Evolutionary conservation across 2,113 vertebrate genomes (phyloP), one percentile per base, ranked within the genome.

Genomic region (Trinectes maculatus): DNA sequence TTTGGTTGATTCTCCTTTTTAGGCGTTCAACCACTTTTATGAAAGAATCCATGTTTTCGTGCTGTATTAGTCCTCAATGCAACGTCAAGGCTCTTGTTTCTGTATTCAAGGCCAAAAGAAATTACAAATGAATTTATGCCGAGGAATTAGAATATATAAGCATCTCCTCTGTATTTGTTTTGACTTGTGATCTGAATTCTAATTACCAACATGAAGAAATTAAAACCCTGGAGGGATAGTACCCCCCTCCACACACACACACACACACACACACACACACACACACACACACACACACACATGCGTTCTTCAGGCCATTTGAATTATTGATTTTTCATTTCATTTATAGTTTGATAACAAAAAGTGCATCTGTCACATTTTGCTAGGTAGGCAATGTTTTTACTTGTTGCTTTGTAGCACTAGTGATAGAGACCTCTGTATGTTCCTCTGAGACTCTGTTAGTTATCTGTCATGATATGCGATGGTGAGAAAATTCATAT

Each of bases 11-110:
- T 82, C 65, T 71, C 70, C 64, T 83, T 39, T 71, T 83, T 43
- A 74, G 68, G 81, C 78, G 60, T 49, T 67, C 55, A 76, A 63
- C 61, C 26, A 74, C 48, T 74, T 74, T 83, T 52, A 68, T 74
- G 39, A 82, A 84, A 80, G 69, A 81, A 53, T 16, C 25, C 42
- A 42, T 33, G 5, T 25, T 63, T 49, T 49, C 73, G 46, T 48
- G 36, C 25, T 70, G 63, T 76, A 77, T 70, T 88, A 69, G 46
- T 80, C 71, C 53, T 73, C 44, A 62, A 56, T 83, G 66, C 42
- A 75, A 60, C 80, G 68, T 85, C n/a, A 59, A 68, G 28, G 25
- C 51, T 33, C 65, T 81, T 18, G 58, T 80, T 61, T 85, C 25
- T 70, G 22, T 71, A 47, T 59, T 70, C 57, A 84, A 22, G 19